Percentiles rank a stretch among this genome's conserved stretches.
Evolutionary conservation across 2,888 invertebrate species (phyloP).

Genomic region (Acronicta alni): DNA sequence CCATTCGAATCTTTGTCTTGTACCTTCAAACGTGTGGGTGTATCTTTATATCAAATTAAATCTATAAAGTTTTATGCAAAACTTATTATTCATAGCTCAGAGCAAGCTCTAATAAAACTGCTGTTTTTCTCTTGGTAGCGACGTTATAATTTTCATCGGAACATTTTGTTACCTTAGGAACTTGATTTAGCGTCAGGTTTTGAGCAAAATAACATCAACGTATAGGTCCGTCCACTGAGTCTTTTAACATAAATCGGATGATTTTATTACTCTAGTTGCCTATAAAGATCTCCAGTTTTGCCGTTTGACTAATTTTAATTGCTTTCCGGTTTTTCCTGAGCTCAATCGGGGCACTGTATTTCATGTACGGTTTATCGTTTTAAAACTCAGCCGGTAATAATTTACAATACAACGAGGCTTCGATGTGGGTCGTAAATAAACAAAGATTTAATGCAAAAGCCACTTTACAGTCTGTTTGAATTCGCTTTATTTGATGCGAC

Average conservation of each 20-base stretch:
- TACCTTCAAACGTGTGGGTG: slow-evolving; percentile 39
- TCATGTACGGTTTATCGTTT: slow-evolving; percentile 78
- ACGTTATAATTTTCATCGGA: slow-evolving; percentile 49
- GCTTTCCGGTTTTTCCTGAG: slow-evolving; percentile 75
- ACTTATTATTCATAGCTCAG: slow-evolving; percentile 48
- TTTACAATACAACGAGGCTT: slow-evolving; percentile 75
- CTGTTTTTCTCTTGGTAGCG: slow-evolving; percentile 39
- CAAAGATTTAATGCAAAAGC: slow-evolving; percentile 75
- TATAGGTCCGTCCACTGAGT: slow-evolving; percentile 57
- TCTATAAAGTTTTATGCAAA: slow-evolving; percentile 52
- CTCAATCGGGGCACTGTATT: slow-evolving; percentile 73
- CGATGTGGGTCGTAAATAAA: slow-evolving; percentile 78
- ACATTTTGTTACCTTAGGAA: slow-evolving; percentile 48
- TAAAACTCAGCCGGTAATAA: slow-evolving; percentile 73
- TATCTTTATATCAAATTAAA: slow-evolving; percentile 52
- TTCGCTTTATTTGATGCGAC: slow-evolving; percentile 67
- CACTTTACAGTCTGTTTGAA: slow-evolving; percentile 71
- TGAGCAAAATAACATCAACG: slow-evolving; percentile 63
- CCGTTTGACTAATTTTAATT: slow-evolving; percentile 85
- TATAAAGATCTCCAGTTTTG: slow-evolving; percentile 78
- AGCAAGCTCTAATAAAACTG: slow-evolving; percentile 32
- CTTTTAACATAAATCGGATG: slow-evolving; percentile 77
- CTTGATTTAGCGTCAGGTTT: slow-evolving; percentile 45
- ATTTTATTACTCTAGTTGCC: slow-evolving; percentile 76
- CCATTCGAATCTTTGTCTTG: slow-evolving; percentile 37